Evolutionary conservation across 2,888 invertebrate genomes (phyloP), one percentile per base, ranked within the genome.

Genomic region (Catocala nupta): DNA sequence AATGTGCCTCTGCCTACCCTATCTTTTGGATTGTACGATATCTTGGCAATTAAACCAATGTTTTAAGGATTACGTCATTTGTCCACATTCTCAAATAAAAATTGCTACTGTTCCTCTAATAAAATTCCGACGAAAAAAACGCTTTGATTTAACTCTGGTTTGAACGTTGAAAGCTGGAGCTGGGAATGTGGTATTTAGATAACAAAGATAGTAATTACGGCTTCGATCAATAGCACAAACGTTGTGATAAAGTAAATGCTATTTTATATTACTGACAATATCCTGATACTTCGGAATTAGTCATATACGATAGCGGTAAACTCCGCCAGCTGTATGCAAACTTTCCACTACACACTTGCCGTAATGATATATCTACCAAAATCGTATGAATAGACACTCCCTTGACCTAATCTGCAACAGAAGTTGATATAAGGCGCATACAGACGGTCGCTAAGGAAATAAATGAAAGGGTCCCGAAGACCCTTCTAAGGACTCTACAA

Each of bases 401-500:
- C 13, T 48, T 55, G 36, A 45, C 47, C 59, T 67, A 61, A 67
- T 68, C 68, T 63, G 50, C 25, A 10, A 49, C 33, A 42, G 54
- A 54, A 71, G 70, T 74, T 73, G 66, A 80, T 81, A 84, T 84
- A 84, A 83, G 71, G 63, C 62, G 43, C 50, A 70, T 73, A 78
- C 69, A 77, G 70, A 71, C 70, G 76, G 68, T 65, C 75, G 72
- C 65, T 58, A 55, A 57, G 70, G 72, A 71, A 82, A 85, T 83
- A 83, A 83, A 84, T 75, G 81, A 79, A 85, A 83, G 72, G 75
- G 72, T 67, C 78, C 73, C 71, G 55, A 75, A 83, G 12, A 78
- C 80, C 83, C 77, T 87, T 83, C 77, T 79, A 75, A 79, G 81
- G 70, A 68, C 64, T 71, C 68, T 71, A 67, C 65, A 73, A 65